phyloP scores from a whole-genome alignment of 2,888 invertebrate species.

The Drosophila flavopinicola region DNA sequence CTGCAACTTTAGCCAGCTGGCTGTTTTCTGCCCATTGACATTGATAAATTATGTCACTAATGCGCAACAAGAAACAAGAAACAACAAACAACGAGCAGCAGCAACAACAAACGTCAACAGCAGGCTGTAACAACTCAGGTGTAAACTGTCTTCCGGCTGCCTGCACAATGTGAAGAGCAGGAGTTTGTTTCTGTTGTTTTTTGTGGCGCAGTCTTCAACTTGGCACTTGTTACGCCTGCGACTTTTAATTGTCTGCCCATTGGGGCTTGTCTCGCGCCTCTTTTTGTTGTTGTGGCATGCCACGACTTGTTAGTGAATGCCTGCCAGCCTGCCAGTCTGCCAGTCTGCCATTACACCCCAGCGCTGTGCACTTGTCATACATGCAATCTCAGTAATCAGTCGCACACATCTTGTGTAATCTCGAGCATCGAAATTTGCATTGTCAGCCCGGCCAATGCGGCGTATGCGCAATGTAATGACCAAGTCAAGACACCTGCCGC shows the following conservation, averaged over 20 bases:
- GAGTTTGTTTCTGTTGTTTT: conserved; percentile 2
- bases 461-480: conserved; percentile 51
- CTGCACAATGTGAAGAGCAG: conserved; percentile 47
- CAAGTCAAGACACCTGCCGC: conserved; percentile 20
- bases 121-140: conserved; percentile 52
- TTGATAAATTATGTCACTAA: conserved; percentile 75
- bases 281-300: conserved; percentile 45
- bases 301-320: conserved; percentile 49
- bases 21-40: conserved; percentile 51
- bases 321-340: conserved; percentile 3
- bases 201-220: conserved; percentile 54
- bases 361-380: conserved; percentile 1
- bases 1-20: conserved; percentile 20
- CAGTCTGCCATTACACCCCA: conserved; percentile 4
- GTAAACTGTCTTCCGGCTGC: conserved; percentile 76
- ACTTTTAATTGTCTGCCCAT: conserved; percentile 52
- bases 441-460: conserved; percentile 49
- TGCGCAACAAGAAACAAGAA: conserved; percentile 4
- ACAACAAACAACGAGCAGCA: too few relatives aligned
- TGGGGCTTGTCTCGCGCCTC: conserved; percentile 14
- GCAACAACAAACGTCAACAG: conserved; percentile 13
- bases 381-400: conserved; percentile 35
- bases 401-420: conserved; percentile 48
- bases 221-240: conserved; percentile 66
- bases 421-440: conserved; percentile 51